Conservation (phyloP, 1,140 invertebrate species). For the Anastrepha ludens region DNA sequence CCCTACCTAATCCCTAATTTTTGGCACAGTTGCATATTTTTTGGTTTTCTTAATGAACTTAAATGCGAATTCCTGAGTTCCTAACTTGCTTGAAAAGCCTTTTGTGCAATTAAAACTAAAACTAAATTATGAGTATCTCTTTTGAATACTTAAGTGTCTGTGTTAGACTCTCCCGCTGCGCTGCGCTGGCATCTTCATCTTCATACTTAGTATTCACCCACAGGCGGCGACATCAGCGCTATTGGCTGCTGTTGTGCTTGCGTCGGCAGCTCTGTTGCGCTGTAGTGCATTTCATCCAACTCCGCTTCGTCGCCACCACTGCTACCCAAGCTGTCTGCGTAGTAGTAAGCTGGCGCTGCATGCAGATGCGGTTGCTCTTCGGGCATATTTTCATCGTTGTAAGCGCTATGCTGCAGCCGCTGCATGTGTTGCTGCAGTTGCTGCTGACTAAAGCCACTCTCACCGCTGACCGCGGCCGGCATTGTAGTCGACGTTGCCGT, state of each 20-base stretch:
- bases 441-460: conserved; percentile 64
- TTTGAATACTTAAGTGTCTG: background rate
- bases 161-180: background rate
- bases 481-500: background rate
- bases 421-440: conserved; percentile 67
- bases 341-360: conserved; percentile 59
- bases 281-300: conserved; percentile 38
- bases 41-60: conserved; percentile 3
- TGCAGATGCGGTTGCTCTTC: background rate
- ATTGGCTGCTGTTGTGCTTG: conserved; percentile 53
- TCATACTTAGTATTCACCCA: conserved; percentile 53
- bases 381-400: conserved; percentile 55
- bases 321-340: conserved; percentile 66
- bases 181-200: background rate
- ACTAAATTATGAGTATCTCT: conserved; percentile 47
- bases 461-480: background rate
- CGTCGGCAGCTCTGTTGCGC: background rate
- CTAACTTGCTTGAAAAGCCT: conserved; percentile 2
- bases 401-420: conserved; percentile 59
- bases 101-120: background rate
- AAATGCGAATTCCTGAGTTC: conserved; percentile 13
- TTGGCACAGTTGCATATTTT: conserved; percentile 40
- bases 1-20: conserved; percentile 26
- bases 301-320: conserved; percentile 68
- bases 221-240: conserved; percentile 47